Percentiles rank a stretch among this genome's conserved stretches.
Conservation (phyloP, 2,888 invertebrate species). For the Aphodius sticticus region DNA sequence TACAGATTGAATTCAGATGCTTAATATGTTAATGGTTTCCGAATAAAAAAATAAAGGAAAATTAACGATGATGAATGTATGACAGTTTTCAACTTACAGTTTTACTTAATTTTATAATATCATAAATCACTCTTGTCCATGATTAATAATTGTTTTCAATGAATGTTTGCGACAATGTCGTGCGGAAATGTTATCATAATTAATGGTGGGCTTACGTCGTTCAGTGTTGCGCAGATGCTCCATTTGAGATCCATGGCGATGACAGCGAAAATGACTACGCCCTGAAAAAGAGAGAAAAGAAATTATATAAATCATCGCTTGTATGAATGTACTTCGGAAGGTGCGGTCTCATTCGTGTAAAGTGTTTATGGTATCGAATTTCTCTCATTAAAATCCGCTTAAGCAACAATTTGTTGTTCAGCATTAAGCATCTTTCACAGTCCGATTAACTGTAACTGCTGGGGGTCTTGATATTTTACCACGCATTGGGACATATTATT, state of each 20-base stretch:
- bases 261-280: constrained; percentile 43
- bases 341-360: not conserved
- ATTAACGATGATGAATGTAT: too few relatives aligned
- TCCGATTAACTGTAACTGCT: too few relatives aligned
- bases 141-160: not conserved
- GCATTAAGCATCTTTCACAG: too few relatives aligned
- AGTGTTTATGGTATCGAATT: not conserved
- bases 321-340: not conserved
- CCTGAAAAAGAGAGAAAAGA: constrained; percentile 40
- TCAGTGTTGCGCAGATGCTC: constrained; percentile 41
- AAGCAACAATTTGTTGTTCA: not conserved
- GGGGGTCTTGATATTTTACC: too few relatives aligned
- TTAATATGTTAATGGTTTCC: too few relatives aligned
- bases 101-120: too few relatives aligned
- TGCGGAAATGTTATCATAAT: not conserved
- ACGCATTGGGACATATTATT: not conserved
- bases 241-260: constrained; percentile 39
- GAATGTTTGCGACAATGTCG: not conserved
- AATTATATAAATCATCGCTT: not conserved
- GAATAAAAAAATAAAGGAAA: too few relatives aligned
- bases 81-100: too few relatives aligned
- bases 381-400: not conserved
- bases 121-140: not conserved
- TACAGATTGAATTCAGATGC: too few relatives aligned
- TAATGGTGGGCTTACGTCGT: constrained; percentile 42